A percentile compares a stretch with the other conserved stretches of the same genome.
These are phyloP conservation scores for Montipora cactus DNA, from an alignment of 64 coral and sea anemone species.

Conservation along the genomic window DNA sequence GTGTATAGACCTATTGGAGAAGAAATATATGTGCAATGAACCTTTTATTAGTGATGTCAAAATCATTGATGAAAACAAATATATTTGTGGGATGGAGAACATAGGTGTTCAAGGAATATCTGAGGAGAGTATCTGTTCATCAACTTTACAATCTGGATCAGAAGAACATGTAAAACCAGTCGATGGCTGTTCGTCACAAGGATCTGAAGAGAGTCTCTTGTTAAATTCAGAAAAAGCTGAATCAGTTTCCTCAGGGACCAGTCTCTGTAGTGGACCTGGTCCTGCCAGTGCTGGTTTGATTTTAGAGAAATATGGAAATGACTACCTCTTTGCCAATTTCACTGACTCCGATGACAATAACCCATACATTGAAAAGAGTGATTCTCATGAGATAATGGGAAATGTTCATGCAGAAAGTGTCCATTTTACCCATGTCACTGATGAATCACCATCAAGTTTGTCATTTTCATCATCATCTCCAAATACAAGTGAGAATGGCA, in stretches of 20 bases:
- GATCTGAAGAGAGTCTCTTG: conserved; percentile 8
- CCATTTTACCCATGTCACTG: background rate
- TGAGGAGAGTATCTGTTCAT: background rate
- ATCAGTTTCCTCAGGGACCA: conserved; percentile 73
- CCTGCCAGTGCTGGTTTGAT: conserved; percentile 1
- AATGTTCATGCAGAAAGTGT: background rate
- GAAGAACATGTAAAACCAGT: background rate
- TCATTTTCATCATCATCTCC: conserved; percentile 31
- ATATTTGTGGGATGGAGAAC: background rate
- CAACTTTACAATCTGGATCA: background rate
- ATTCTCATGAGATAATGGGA: background rate
- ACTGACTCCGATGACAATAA: conserved; percentile 38
- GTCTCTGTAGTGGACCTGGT: conserved; percentile 75
- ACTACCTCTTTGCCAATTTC: conserved; percentile 68
- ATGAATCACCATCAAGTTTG: conserved; percentile 5
- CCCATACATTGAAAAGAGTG: background rate
- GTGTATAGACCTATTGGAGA: background rate
- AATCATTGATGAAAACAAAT: background rate
- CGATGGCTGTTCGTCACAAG: background rate
- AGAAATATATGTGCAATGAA: background rate
- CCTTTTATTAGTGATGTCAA: background rate
- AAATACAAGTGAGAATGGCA: conserved; percentile 62
- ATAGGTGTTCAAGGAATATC: background rate
- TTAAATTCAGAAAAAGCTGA: conserved; percentile 10
- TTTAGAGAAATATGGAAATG: conserved; percentile 55